These are phyloP conservation scores for Drosophila mauritiana DNA, from an alignment of 1,140 invertebrate species.

Conservation along the genomic window DNA sequence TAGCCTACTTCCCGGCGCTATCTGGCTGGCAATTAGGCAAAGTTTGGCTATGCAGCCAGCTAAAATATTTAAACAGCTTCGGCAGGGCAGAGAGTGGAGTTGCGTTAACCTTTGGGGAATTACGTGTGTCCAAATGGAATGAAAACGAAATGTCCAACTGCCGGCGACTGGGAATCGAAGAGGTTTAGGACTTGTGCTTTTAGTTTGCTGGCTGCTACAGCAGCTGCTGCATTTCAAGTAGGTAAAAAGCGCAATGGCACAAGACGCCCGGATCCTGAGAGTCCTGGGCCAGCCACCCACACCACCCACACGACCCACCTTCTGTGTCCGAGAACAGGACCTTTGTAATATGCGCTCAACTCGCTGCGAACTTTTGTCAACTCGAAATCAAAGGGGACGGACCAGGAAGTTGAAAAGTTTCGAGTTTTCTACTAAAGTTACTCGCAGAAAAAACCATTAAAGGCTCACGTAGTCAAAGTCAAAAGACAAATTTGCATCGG, in stretches of 20 bases:
- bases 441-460: constrained; percentile 71
- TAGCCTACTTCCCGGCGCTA: constrained; percentile 48
- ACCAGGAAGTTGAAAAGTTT: constrained; percentile 60
- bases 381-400: constrained; percentile 72
- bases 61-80: constrained; percentile 69
- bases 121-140: constrained; percentile 76
- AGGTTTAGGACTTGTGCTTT: constrained; percentile 40
- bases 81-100: constrained; percentile 19
- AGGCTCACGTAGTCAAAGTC: constrained; percentile 78
- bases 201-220: constrained; percentile 45
- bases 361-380: constrained; percentile 71
- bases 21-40: constrained; percentile 61
- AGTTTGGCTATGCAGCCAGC: constrained; percentile 52
- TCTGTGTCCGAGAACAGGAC: constrained; percentile 31
- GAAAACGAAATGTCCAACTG: constrained; percentile 62
- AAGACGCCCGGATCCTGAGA: constrained; percentile 11
- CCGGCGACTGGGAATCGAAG: constrained; percentile 41
- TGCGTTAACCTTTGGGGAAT: constrained; percentile 54
- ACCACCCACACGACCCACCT: background rate
- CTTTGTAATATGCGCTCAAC: constrained; percentile 69
- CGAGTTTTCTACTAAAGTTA: constrained; percentile 63
- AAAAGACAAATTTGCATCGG: constrained; percentile 79
- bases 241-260: constrained; percentile 49
- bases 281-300: background rate
- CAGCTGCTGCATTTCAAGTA: constrained; percentile 77